These are phyloP conservation scores for Ecdyonurus torrentis DNA, from an alignment of 2,888 invertebrate genomes.

Conservation along the genomic window DNA sequence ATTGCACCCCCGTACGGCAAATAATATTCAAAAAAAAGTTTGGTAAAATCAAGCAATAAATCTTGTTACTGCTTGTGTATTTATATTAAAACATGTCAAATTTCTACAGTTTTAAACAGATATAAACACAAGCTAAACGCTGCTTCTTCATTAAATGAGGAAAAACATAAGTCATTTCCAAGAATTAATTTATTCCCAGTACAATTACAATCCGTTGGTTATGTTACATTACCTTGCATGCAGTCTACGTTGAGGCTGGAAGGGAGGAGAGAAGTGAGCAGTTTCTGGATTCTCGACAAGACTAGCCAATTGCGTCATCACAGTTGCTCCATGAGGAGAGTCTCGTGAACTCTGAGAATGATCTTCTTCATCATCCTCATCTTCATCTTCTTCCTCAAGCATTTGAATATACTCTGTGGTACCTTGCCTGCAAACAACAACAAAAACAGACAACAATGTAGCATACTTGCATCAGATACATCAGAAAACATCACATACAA, in stretches of 20 bases:
- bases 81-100: too few species aligned
- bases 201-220: too few species aligned
- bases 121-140: too few species aligned
- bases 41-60: too few species aligned
- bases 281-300: constrained; percentile 23
- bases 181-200: too few species aligned
- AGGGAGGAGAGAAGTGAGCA: constrained; percentile 12
- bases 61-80: too few species aligned
- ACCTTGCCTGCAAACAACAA: constrained; percentile 14
- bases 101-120: too few species aligned
- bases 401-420: background rate
- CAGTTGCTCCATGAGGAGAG: constrained; percentile 12
- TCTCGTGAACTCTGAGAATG: constrained; percentile 29
- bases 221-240: background rate
- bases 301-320: constrained; percentile 30
- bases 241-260: constrained; percentile 9
- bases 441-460: background rate
- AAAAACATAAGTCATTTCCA: too few species aligned
- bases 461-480: background rate
- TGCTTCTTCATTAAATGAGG: too few species aligned
- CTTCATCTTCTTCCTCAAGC: constrained; percentile 15
- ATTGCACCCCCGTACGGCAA: too few species aligned
- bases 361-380: constrained; percentile 24
- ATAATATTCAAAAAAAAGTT: too few species aligned
- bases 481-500: background rate